Conservation (phyloP, 2,888 invertebrate species). For the Microchrysa polita region DNA sequence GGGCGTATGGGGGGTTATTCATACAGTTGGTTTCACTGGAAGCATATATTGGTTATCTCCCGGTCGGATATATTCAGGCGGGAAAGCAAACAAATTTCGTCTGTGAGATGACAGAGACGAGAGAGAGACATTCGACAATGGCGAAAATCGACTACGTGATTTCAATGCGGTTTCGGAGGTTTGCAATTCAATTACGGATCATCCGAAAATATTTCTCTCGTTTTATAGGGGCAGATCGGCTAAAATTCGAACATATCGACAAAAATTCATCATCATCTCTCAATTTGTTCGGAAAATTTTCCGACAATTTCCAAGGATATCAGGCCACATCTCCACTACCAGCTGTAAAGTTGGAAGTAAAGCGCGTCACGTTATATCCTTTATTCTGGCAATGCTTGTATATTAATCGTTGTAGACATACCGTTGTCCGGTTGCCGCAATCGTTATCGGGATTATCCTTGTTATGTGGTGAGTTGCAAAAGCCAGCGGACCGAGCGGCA, state of each 20-base stretch:
- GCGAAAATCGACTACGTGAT: conserved; percentile 32
- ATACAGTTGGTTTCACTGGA: too few relatives aligned
- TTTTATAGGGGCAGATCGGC: too few relatives aligned
- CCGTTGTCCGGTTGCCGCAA: background rate
- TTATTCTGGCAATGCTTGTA: background rate
- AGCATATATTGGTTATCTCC: too few relatives aligned
- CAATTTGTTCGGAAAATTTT: background rate
- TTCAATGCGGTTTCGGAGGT: conserved; percentile 33
- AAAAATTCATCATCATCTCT: background rate
- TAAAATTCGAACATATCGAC: background rate
- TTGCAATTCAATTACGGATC: conserved; percentile 34
- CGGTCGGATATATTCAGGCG: background rate
- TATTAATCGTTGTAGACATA: conserved; percentile 1
- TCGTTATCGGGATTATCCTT: too few relatives aligned
- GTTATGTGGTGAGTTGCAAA: background rate
- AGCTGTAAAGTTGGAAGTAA: background rate
- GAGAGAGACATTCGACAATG: conserved; percentile 4
- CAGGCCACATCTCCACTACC: background rate
- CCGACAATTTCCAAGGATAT: background rate
- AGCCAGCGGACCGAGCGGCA: background rate
- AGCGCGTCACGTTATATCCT: too few relatives aligned
- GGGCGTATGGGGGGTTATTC: too few relatives aligned
- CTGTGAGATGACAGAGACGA: background rate
- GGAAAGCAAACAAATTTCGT: background rate
- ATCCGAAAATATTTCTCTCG: conserved; percentile 15